Conservation (phyloP, 2,113 vertebrate genomes). For the Bagarius yarrelli region DNA sequence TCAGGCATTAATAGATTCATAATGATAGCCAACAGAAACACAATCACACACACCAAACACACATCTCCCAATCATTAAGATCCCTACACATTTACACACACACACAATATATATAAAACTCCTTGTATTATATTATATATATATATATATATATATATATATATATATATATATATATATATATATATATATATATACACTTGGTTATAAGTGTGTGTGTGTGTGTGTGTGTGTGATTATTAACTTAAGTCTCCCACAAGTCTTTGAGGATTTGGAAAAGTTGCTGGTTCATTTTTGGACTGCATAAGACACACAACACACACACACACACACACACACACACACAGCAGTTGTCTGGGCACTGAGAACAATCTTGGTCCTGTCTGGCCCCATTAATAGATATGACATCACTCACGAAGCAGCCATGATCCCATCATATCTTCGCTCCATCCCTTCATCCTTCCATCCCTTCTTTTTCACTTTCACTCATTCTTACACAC, state of each 20-base stretch:
- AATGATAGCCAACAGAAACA: no score
- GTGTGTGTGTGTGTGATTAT: neutral
- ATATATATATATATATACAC: no score
- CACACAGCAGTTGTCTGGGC: conserved; percentile 17
- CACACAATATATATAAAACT: no score
- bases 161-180: no score
- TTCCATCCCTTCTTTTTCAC: neutral
- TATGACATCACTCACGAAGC: conserved; percentile 11
- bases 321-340: conserved; percentile 14
- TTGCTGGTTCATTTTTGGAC: conserved; percentile 17
- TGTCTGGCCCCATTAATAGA: conserved; percentile 15
- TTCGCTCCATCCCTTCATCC: conserved; percentile 2
- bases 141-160: no score
- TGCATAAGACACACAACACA: neutral
- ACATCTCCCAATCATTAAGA: no score
- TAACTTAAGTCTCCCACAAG: conserved; percentile 30
- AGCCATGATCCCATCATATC: conserved; percentile 19
- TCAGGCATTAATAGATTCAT: no score
- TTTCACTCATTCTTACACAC: neutral
- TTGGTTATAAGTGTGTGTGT: neutral
- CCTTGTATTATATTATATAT: no score
- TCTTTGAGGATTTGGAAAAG: conserved; percentile 40
- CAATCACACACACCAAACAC: no score
- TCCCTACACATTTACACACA: no score
- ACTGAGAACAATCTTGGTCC: conserved; percentile 17